Base-by-base conservation (phyloP, 2,797 vertebrate genomes). In the Myripristis murdjan region DNA sequence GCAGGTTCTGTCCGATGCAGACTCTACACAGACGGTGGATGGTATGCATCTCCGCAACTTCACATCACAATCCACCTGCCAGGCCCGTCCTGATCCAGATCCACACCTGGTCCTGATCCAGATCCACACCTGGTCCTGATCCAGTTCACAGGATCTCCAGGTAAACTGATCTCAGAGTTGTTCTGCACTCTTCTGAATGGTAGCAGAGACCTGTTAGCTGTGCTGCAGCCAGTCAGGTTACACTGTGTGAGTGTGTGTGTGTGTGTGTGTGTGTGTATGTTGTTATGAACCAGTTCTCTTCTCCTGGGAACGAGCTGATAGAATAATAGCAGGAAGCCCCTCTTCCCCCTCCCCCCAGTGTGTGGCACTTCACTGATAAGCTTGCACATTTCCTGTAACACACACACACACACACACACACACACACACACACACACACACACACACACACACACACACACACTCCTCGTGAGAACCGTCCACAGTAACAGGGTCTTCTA, bases 301-400 rank as follows among this genome's bases (percentile, higher is more conserved):
- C 43, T 16, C 28, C 28, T 96, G 95, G 93, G 96, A 96, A 96
- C 94, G 56, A 35, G 37, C 33, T 22, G 39, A 12, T 20, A 63
- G 72, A 96, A 97, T 94, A 97, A 97, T 97, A 90, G 93, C 96
- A 97, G 96, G 96, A 98, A 97, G 91, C 94, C 93, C 94, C 96
- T 95, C 95, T 94, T 95, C 94, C 94, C 93, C 95, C 95, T 94
- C 93, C 94, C 87, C 64, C 75, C 85, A 91, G 89, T 88, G 90
- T 95, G 95, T 95, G 93, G 93, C 93, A 88, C 83, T n/a, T 79
- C 91, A 23, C 31, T 70, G 97, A 97, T 98, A 98, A 97, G 95
- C 92, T 90, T 55, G 31, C 77, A 87, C 70, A 75, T 81, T 84
- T 83, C 84, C 86, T 83, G 78, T 48, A 52, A 26, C 62, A n/a